Evolutionary conservation across 2,888 invertebrate species (phyloP).

Genomic region (Endotricha flammealis): DNA sequence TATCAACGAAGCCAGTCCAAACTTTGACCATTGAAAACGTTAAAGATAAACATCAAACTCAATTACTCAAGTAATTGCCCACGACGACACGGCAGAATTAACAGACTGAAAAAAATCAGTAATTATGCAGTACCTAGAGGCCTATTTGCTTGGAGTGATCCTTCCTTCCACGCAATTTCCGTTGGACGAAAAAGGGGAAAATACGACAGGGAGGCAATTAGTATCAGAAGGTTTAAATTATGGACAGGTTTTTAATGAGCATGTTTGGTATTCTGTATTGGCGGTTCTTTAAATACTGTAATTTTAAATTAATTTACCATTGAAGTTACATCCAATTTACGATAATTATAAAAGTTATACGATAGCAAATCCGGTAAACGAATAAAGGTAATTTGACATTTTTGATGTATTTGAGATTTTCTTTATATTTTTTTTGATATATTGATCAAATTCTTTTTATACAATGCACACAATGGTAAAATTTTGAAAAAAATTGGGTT

Average conservation of each 20-base stretch:
- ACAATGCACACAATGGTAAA: no score
- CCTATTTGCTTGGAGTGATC: slow-evolving; percentile 56
- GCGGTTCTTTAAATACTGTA: slow-evolving; percentile 12
- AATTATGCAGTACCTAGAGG: slow-evolving; percentile 54
- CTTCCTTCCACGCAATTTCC: slow-evolving; percentile 67
- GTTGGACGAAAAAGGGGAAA: slow-evolving; percentile 47
- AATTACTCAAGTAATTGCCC: slow-evolving; percentile 27
- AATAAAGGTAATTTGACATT: no score
- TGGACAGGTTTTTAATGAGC: slow-evolving; percentile 35
- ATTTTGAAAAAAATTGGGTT: no score
- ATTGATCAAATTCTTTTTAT: no score
- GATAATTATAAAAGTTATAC: no score
- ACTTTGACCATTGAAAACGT: not conserved
- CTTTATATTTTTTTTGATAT: no score
- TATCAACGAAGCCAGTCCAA: no score
- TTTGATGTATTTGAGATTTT: no score
- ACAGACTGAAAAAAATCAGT: slow-evolving; percentile 38
- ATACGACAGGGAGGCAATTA: slow-evolving; percentile 56
- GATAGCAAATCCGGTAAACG: no score
- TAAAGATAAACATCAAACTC: slow-evolving; percentile 15
- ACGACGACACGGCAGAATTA: slow-evolving; percentile 34
- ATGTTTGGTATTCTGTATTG: slow-evolving; percentile 18
- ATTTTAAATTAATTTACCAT: not conserved
- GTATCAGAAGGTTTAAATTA: slow-evolving; percentile 52
- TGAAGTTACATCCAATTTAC: no score